Percentiles rank a stretch among this genome's conserved stretches.
Conservation (phyloP, 30 jellyfish, hydroid and myxozoan genomes). For the Aurelia sp. region DNA sequence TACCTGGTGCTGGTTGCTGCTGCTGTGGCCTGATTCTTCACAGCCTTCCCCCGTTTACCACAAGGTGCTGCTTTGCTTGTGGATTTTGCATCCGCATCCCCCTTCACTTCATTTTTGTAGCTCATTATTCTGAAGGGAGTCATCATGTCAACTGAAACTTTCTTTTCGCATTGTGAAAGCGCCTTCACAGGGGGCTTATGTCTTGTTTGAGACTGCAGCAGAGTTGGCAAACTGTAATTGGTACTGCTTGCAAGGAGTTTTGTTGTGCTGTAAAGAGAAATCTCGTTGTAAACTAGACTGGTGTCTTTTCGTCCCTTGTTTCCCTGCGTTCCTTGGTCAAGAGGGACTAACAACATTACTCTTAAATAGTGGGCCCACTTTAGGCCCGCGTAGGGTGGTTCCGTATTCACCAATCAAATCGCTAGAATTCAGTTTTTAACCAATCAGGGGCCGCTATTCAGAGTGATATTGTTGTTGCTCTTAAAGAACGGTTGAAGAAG, state of each 20-base stretch:
- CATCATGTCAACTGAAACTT: background rate
- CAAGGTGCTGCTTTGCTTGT: background rate
- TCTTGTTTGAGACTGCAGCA: constrained; percentile 46
- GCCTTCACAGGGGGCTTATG: constrained; percentile 17
- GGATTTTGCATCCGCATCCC: background rate
- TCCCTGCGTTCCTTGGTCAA: too few relatives aligned
- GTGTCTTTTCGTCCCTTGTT: too few relatives aligned
- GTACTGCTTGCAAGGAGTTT: constrained; percentile 18
- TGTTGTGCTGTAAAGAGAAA: background rate
- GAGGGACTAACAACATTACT: too few relatives aligned
- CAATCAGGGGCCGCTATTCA: too few relatives aligned
- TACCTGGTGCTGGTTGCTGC: constrained; percentile 26
- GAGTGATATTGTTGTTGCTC: too few relatives aligned
- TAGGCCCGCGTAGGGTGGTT: too few relatives aligned
- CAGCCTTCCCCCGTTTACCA: constrained; percentile 16
- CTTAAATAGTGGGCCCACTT: too few relatives aligned
- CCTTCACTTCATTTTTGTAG: constrained; percentile 16
- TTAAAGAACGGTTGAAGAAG: too few relatives aligned
- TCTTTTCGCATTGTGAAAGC: constrained; percentile 9
- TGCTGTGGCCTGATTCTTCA: background rate
- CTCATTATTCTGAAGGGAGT: constrained; percentile 43
- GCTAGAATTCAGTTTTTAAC: too few relatives aligned
- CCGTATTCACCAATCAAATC: too few relatives aligned
- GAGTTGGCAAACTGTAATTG: constrained; percentile 19
- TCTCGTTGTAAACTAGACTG: too few relatives aligned